Conservation (phyloP, 2,888 invertebrate genomes). For the Tachina grossa region DNA sequence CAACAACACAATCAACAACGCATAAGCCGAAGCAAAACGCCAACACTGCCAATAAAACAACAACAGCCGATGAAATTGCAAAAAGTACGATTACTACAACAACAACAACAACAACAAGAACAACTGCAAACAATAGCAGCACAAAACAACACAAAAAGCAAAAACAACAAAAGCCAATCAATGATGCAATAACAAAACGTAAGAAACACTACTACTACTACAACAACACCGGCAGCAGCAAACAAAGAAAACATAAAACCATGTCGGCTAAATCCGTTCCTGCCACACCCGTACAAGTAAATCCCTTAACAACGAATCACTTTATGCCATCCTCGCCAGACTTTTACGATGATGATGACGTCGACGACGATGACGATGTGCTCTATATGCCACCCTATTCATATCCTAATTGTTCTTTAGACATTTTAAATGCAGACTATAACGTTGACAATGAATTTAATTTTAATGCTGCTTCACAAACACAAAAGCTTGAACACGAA, state of each 20-base stretch:
- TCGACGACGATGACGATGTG: constrained; percentile 57
- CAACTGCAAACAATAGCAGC: constrained; percentile 34
- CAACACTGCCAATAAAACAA: constrained; percentile 65
- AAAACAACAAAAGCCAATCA: constrained; percentile 43
- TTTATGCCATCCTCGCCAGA: constrained; percentile 72
- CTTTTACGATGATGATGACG: constrained; percentile 63
- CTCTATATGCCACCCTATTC: constrained; percentile 70
- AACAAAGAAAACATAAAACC: constrained; percentile 65
- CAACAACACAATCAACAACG: constrained; percentile 47
- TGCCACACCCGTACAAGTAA: constrained; percentile 76
- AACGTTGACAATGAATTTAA: constrained; percentile 71
- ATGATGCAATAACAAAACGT: constrained; percentile 45
- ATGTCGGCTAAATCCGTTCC: constrained; percentile 72
- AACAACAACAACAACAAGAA: constrained; percentile 16
- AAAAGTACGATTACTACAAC: constrained; percentile 36
- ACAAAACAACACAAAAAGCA: constrained; percentile 35
- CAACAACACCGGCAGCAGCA: constrained; percentile 55
- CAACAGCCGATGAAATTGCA: constrained; percentile 41
- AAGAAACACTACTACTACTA: constrained; percentile 45
- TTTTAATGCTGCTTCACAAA: constrained; percentile 52
- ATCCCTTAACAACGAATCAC: constrained; percentile 71
- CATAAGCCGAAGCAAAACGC: constrained; percentile 60
- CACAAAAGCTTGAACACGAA: constrained; percentile 29
- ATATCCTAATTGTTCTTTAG: constrained; percentile 71
- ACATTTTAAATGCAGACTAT: constrained; percentile 66